Evolutionary conservation across 2,888 invertebrate species (phyloP), one percentile per base, ranked within the genome.

Genomic region (Antitype chi): DNA sequence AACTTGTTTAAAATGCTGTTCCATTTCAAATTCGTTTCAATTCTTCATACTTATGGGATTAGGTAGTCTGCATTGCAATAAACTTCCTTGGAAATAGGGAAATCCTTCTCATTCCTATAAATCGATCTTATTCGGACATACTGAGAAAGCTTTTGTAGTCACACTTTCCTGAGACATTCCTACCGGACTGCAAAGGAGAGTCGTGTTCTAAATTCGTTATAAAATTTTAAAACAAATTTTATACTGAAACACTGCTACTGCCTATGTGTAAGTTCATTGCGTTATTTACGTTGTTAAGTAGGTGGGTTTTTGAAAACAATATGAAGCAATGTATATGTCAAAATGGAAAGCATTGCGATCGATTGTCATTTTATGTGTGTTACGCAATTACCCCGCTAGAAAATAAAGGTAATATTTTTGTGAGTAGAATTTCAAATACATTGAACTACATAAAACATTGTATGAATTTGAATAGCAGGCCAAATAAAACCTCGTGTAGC

Each of bases 61-160:
- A 32, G 2, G 32, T 32, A 43, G 55, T 73, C 17, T n/a, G 68
- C 68, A 60, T 82, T 81, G 55, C 71, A 62, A 63, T 7, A 25
- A 62, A 62, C 15, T 62, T 53, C 20, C 25, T 43, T 25, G 38
- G 20, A 60, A 55, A 79, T 66, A 60, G 28, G 25, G 11, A 64
- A 64, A 66, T 60, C 23, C 11, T 52, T 43, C 13, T 43, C 25
- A 25, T 76, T 73, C n/a, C n/a, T 25, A 32, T 20, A 52, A 52
- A 74, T 53, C 73, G 53, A 78, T 81, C 82, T 81, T 84, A 84
- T 82, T 85, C 83, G 80, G 78, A 86, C 76, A 76, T 66, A 78
- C 68, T 66, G 69, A 75, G 73, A 85, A 75, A 76, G 75, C 76
- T 84, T 80, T 73, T 73, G 47, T 60, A 38, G 64, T 68, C 23